phyloP scores from a whole-genome alignment of 2,797 vertebrate genomes.

The Pseudocheirus occidentalis region DNA sequence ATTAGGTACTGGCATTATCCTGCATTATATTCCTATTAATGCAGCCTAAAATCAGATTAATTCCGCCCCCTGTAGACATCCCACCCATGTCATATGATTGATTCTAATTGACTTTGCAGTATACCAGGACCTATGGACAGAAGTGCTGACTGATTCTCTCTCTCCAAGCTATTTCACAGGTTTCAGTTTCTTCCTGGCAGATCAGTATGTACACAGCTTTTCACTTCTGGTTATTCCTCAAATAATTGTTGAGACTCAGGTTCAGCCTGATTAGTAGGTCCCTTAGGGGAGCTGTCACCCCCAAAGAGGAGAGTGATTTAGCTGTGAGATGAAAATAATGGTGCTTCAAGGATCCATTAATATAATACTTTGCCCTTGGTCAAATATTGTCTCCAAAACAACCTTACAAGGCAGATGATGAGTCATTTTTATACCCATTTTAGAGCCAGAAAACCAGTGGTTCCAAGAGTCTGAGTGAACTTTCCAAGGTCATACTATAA shows the following conservation, averaged over 20 bases:
- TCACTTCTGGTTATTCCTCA: neutral
- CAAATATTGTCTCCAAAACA: neutral
- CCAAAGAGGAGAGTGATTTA: neutral
- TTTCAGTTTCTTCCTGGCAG: neutral
- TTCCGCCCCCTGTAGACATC: neutral
- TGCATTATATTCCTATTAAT: neutral
- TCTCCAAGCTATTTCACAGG: neutral
- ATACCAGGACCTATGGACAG: neutral
- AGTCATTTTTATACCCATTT: neutral
- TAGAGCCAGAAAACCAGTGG: neutral
- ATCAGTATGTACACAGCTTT: neutral
- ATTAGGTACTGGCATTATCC: neutral
- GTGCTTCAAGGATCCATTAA: neutral
- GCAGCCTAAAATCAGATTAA: neutral
- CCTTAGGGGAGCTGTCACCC: neutral
- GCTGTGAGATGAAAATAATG: neutral
- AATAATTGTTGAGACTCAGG: constrained; percentile 3
- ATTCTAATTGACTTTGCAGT: neutral
- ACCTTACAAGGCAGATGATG: neutral
- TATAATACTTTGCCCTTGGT: neutral
- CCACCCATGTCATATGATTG: neutral
- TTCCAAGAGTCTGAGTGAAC: too few species aligned
- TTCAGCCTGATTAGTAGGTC: neutral
- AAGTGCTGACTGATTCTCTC: neutral
- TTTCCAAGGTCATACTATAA: neutral